phyloP scores from a whole-genome alignment of 2,797 vertebrate genomes.

The Cyclura pinguis region DNA sequence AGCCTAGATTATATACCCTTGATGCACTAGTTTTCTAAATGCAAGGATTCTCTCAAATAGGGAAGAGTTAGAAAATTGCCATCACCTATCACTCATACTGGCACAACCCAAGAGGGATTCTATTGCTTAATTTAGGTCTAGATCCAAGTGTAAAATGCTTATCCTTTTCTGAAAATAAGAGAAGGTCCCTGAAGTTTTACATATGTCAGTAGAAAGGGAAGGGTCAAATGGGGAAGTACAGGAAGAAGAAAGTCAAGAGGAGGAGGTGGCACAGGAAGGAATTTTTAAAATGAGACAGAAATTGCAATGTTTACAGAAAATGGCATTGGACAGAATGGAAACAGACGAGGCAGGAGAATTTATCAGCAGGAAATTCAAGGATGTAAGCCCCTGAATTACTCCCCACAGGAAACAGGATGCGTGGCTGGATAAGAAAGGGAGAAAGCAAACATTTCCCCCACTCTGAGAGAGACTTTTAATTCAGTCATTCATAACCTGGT shows the following conservation, averaged over 20 bases:
- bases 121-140: neutral
- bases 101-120: neutral
- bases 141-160: too few species aligned
- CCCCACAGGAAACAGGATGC: too few species aligned
- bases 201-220: slow-evolving; percentile 12
- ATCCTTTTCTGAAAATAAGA: neutral
- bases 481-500: too few species aligned
- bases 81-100: neutral
- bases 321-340: neutral
- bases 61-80: too few species aligned
- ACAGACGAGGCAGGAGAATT: rapidly evolving
- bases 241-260: slow-evolving; percentile 54
- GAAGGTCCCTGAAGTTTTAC: neutral
- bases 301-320: rapidly evolving
- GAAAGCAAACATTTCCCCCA: neutral
- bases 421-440: neutral
- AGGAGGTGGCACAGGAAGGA: slow-evolving; percentile 51
- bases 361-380: neutral
- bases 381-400: neutral
- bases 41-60: neutral
- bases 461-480: neutral
- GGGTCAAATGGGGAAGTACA: slow-evolving; percentile 36
- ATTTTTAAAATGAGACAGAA: slow-evolving; percentile 43
- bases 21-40: neutral
- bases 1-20: neutral